A percentile compares a stretch with the other conserved stretches of the same genome.
Conservation (phyloP, 2,113 vertebrate genomes). For the Acinonyx jubatus region DNA sequence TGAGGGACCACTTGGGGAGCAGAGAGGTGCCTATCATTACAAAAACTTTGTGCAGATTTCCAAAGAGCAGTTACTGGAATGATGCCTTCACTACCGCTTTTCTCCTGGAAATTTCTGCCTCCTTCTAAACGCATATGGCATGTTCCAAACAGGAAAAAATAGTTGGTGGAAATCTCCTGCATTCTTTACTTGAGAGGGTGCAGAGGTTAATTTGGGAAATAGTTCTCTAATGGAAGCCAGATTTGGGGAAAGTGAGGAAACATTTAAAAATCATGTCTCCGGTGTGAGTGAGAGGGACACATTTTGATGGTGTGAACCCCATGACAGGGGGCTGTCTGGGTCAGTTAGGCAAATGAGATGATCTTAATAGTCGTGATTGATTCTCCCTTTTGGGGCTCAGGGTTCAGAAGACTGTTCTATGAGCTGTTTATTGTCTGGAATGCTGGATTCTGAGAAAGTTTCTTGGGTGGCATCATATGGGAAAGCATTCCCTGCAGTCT, state of each 20-base stretch:
- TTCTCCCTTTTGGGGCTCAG: not conserved
- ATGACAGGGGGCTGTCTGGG: not conserved
- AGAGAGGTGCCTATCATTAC: not conserved
- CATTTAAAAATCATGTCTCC: constrained; percentile 36
- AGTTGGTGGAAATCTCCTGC: constrained; percentile 12
- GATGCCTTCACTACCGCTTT: not conserved
- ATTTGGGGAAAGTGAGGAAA: constrained; percentile 51
- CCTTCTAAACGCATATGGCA: not conserved
- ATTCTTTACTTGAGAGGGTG: constrained; percentile 57
- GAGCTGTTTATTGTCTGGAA: not conserved
- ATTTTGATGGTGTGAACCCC: not conserved
- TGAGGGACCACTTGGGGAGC: not conserved
- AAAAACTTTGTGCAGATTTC: not conserved
- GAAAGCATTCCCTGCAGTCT: not conserved
- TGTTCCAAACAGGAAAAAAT: not conserved
- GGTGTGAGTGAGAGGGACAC: not conserved
- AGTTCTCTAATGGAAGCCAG: constrained; percentile 76
- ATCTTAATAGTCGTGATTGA: not conserved
- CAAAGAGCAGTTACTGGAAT: not conserved
- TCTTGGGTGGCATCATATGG: not conserved
- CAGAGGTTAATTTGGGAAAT: constrained; percentile 70
- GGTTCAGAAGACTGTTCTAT: not conserved
- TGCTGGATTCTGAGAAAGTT: not conserved
- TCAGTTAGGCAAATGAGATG: not conserved
- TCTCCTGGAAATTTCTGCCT: constrained; percentile 2